Conservation (phyloP, 2,113 vertebrate species). For the Lanius collurio region DNA sequence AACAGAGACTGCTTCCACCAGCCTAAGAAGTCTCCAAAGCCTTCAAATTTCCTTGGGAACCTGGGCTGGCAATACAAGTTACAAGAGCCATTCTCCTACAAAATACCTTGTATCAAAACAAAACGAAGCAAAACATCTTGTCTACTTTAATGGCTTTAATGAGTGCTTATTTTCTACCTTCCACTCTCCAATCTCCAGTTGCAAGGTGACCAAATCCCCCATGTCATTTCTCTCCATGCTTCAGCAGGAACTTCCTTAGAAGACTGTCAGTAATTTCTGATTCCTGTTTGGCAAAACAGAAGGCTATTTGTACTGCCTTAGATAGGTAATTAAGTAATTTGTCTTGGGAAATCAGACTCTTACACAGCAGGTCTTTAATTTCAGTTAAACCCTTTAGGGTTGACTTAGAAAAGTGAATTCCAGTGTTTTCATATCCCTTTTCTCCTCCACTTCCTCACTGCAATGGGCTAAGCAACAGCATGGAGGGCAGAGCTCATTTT, state of each 20-base stretch:
- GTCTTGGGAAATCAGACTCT: not conserved
- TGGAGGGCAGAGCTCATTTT: not conserved
- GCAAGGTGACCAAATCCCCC: not conserved
- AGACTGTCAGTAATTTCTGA: not conserved
- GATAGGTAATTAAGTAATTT: not conserved
- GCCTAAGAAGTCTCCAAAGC: not conserved
- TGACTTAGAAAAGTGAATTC: not conserved
- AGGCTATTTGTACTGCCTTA: not conserved
- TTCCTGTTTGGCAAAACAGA: not conserved
- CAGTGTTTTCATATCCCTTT: not conserved
- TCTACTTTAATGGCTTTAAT: not conserved
- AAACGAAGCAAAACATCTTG: not conserved
- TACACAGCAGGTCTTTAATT: not conserved
- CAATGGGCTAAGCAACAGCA: not conserved
- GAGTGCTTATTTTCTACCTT: not conserved
- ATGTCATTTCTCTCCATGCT: not conserved
- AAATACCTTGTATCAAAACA: not conserved
- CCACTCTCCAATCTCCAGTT: not conserved
- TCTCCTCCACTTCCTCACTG: not conserved
- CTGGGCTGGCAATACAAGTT: not conserved
- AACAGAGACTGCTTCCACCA: not conserved
- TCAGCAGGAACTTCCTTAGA: not conserved
- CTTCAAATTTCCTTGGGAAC: not conserved
- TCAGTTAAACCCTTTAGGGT: not conserved
- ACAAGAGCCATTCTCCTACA: not conserved